These are phyloP conservation scores for Sorex fumeus DNA, from an alignment of 2,113 vertebrate species.

Conservation along the genomic window DNA sequence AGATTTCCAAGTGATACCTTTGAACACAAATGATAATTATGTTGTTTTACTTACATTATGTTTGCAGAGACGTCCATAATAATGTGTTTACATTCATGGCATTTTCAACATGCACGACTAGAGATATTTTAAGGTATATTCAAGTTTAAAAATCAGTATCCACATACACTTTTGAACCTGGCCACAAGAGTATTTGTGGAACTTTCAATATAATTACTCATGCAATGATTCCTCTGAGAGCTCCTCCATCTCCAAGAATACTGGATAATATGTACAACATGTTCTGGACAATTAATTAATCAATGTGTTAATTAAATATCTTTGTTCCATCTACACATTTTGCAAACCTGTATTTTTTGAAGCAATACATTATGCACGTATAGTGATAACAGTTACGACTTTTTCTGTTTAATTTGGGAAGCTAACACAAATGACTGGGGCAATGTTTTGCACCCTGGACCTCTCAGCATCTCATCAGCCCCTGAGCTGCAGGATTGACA, in stretches of 20 bases:
- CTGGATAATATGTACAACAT: background rate
- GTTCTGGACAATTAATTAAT: background rate
- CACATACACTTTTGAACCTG: background rate
- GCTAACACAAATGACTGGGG: too few species aligned
- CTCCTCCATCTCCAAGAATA: background rate
- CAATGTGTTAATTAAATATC: background rate
- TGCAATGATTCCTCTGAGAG: background rate
- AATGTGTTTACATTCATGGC: background rate
- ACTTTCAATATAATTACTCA: background rate
- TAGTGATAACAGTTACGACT: background rate
- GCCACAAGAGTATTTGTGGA: background rate
- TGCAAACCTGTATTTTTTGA: background rate
- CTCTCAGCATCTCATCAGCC: too few species aligned
- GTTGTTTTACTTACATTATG: conserved; percentile 39
- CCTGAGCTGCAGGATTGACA: too few species aligned
- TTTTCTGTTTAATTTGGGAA: background rate
- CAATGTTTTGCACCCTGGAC: too few species aligned
- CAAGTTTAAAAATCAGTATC: conserved; percentile 5
- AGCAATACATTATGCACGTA: too few species aligned
- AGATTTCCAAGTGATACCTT: background rate
- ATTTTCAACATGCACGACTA: background rate
- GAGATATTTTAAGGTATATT: conserved; percentile 23
- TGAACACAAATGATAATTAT: conserved; percentile 2
- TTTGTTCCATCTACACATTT: background rate
- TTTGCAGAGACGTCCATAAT: background rate